Conservation (phyloP, 2,113 vertebrate genomes). For the Fulmarus glacialis region DNA sequence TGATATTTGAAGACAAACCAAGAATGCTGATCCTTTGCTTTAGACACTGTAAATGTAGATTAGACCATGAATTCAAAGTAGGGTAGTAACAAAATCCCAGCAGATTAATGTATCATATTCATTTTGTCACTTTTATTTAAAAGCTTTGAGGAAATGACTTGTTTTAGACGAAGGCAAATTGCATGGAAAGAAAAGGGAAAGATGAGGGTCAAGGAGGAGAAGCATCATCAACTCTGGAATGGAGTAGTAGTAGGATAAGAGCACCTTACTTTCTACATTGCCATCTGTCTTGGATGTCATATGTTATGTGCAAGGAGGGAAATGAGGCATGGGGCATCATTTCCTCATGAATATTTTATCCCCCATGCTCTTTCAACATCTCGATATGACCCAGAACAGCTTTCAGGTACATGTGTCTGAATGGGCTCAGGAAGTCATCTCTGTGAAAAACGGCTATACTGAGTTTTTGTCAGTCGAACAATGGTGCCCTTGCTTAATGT, state of each 20-base stretch:
- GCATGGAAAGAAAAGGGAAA: background rate
- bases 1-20: background rate
- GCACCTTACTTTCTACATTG: background rate
- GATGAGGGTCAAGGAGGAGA: background rate
- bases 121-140: background rate
- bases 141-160: background rate
- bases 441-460: background rate
- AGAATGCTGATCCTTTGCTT: background rate
- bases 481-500: fast-evolving
- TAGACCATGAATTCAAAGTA: background rate
- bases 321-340: background rate
- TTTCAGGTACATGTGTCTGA: background rate
- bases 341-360: background rate
- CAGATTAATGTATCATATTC: background rate
- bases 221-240: background rate
- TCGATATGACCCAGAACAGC: background rate
- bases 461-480: background rate
- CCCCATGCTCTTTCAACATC: background rate
- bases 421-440: background rate
- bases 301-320: background rate
- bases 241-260: background rate
- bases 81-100: background rate
- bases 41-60: background rate
- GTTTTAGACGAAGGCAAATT: background rate
- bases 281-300: background rate